Conservation (phyloP, 2,888 invertebrate genomes). For the Mesorhabditis sp. region DNA sequence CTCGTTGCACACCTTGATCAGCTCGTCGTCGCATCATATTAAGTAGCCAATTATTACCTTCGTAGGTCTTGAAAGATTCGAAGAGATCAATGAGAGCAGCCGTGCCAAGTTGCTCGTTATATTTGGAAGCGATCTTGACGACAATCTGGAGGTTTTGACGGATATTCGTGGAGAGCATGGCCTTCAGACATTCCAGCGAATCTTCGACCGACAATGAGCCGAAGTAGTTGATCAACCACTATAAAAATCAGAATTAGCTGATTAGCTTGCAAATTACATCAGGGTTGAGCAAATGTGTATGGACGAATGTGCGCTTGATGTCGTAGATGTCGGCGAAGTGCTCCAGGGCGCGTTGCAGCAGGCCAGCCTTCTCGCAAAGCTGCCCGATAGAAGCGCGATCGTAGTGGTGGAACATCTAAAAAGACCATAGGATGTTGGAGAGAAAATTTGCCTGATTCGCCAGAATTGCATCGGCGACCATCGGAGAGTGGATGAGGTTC, state of each 20-base stretch:
- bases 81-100: slow-evolving; percentile 93
- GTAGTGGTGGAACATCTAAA: slow-evolving; percentile 95
- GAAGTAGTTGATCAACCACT: slow-evolving; percentile 94
- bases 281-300: slow-evolving; percentile 65
- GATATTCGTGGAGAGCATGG: slow-evolving; percentile 96
- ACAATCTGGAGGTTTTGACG: slow-evolving; percentile 72
- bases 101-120: slow-evolving; percentile 95
- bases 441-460: slow-evolving; percentile 70
- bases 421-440: slow-evolving; percentile 56
- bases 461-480: slow-evolving; percentile 94
- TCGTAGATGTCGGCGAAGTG: slow-evolving; percentile 99
- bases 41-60: slow-evolving; percentile 62
- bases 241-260: slow-evolving; percentile 18
- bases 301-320: slow-evolving; percentile 96
- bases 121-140: slow-evolving; percentile 98
- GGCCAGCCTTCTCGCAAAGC: slow-evolving; percentile 96
- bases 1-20: slow-evolving; percentile 96
- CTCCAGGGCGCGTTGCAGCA: slow-evolving; percentile 86
- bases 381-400: slow-evolving; percentile 96
- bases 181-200: slow-evolving; percentile 88
- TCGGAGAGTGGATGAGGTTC: slow-evolving; percentile 97
- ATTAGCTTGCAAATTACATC: slow-evolving; percentile 64
- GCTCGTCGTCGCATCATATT: slow-evolving; percentile 82
- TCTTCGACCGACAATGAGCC: slow-evolving; percentile 97
- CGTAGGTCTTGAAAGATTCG: slow-evolving; percentile 97